Percentiles rank a stretch among this genome's conserved stretches.
phyloP scores from a whole-genome alignment of 2,797 vertebrate genomes.

The Neosilurus hyrtlii region DNA sequence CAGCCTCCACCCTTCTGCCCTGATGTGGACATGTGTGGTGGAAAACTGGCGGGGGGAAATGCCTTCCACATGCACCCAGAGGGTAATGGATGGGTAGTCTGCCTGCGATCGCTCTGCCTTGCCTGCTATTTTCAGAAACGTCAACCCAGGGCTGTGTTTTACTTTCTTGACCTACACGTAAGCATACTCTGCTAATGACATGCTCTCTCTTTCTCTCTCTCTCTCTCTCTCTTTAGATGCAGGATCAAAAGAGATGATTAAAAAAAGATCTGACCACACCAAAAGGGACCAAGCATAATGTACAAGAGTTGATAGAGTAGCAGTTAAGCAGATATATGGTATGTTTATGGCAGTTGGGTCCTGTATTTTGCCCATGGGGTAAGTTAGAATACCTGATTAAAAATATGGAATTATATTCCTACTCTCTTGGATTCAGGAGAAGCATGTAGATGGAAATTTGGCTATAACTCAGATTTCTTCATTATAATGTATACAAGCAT shows the following conservation, averaged over 20 bases:
- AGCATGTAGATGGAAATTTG: neutral
- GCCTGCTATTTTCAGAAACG: slow-evolving; percentile 71
- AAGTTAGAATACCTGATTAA: neutral
- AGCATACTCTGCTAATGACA: slow-evolving; percentile 72
- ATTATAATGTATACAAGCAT: too few species aligned
- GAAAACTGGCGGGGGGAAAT: slow-evolving; percentile 70
- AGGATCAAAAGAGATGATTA: slow-evolving; percentile 60
- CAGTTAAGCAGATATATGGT: neutral
- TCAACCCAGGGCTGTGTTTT: slow-evolving; percentile 69
- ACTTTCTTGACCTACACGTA: slow-evolving; percentile 60
- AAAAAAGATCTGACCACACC: slow-evolving; percentile 56
- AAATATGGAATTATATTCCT: neutral
- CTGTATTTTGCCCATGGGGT: neutral
- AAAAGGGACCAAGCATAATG: slow-evolving; percentile 16
- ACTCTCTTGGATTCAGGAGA: neutral
- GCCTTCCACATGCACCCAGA: slow-evolving; percentile 69
- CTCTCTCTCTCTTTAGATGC: slow-evolving; percentile 53
- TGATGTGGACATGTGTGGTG: slow-evolving; percentile 69
- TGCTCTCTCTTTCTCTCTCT: slow-evolving; percentile 60
- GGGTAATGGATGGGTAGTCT: slow-evolving; percentile 73
- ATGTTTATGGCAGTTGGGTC: slow-evolving; percentile 1
- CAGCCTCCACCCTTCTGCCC: slow-evolving; percentile 54
- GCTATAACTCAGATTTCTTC: too few species aligned
- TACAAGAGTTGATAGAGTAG: slow-evolving; percentile 20
- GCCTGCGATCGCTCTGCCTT: slow-evolving; percentile 56